Percentiles rank a stretch among this genome's conserved stretches.
phyloP scores from a whole-genome alignment of 2,113 vertebrate genomes.

The Turnix velox region DNA sequence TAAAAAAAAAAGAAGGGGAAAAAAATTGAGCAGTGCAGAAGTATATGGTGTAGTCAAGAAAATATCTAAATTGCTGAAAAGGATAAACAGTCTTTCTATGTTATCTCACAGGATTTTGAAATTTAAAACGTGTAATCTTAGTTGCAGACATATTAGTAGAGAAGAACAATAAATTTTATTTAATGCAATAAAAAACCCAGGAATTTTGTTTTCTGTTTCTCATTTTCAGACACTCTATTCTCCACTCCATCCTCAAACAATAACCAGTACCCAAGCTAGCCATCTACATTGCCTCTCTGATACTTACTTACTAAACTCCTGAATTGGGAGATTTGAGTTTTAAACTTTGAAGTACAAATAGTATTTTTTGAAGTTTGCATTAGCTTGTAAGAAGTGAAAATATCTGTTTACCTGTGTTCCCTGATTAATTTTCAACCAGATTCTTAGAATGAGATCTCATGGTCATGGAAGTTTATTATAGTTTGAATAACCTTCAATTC shows the following conservation, averaged over 20 bases:
- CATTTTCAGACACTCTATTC: background rate
- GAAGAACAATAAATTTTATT: background rate
- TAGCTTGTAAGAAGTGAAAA: background rate
- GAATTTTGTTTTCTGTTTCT: background rate
- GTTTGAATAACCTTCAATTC: background rate
- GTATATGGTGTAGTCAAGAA: background rate
- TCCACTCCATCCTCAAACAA: background rate
- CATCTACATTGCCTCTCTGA: background rate
- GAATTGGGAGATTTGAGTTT: background rate
- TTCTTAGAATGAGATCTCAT: background rate
- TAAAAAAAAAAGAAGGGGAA: background rate
- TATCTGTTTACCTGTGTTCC: background rate
- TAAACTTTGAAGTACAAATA: background rate
- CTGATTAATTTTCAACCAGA: background rate
- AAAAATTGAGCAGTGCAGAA: rapidly evolving
- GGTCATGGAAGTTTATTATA: background rate
- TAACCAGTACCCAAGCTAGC: background rate
- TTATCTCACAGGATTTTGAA: background rate
- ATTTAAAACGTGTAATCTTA: background rate
- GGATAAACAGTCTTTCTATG: background rate
- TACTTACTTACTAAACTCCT: background rate
- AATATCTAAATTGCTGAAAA: background rate
- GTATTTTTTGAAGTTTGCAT: background rate
- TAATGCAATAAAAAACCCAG: background rate
- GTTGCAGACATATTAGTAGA: background rate